Evolutionary conservation across 2,797 vertebrate genomes (phyloP), one percentile per base, ranked within the genome.

Genomic region (Sebastes vulpes): DNA sequence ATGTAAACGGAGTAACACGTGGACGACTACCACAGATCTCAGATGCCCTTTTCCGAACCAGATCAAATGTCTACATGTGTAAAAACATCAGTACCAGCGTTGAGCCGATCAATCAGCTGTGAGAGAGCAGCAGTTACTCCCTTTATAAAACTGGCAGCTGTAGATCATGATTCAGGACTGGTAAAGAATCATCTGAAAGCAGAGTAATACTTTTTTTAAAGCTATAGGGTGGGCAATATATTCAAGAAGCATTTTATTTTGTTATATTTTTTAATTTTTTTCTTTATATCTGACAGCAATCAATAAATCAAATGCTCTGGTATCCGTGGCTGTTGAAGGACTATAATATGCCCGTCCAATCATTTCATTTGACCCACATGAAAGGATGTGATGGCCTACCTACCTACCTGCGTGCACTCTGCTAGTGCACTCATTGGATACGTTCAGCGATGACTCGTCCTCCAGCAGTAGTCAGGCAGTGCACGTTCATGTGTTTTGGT

Each of bases 1-100:
- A 29, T 83, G 77, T 87, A 91, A 92, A 89, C 84, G 11, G 77
- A 77, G 87, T 89, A 74, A 83, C 82, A 89, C 14, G 20, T 79
- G 85, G 88, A 79, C 52, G 4, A 72, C 63, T 18, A 82, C 88
- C 69, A 50, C 68, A 67, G 74, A 76, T 87, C 77, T 83, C 87
- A 63, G 66, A 86, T 89, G 87, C 63, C 80, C 63, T 35, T 83
- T 79, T 90, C 80, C 67, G 76, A 84, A 65, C 38, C 21, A 23
- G 25, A 50, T 68, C 68, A 81, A 25, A 74, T 7, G 48, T 72
- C 20, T 57, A 31, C 56, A 59, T 9, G 31, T 57, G 52, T 46
- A 65, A 54, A 69, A 6, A 56, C 12, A 21, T 7, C 54, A 21
- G 31, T 31, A 38, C 31, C 9, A 18, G 9, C 29, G 20, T 72